Percentiles rank a stretch among this genome's conserved stretches.
These are phyloP conservation scores for Globicephala melas DNA, from an alignment of 2,113 vertebrate genomes.

Conservation along the genomic window DNA sequence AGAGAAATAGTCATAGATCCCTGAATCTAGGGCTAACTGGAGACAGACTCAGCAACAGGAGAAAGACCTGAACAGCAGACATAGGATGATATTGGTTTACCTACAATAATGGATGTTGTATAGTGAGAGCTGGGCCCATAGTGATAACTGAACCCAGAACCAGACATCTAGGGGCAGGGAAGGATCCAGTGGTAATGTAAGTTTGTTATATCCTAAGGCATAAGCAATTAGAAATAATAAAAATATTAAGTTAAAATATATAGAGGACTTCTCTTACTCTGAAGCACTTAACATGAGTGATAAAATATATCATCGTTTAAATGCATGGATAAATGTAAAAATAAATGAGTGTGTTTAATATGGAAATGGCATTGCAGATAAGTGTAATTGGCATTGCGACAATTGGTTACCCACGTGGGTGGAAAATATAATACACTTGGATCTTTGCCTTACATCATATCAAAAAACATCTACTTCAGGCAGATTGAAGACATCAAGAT, in stretches of 20 bases:
- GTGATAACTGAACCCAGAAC: neutral
- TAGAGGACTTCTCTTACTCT: neutral
- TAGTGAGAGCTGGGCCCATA: neutral
- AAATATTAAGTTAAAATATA: neutral
- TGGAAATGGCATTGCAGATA: neutral
- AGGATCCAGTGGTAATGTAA: neutral
- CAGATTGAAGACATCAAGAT: neutral
- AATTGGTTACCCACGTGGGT: neutral
- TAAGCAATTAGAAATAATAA: slow-evolving; percentile 29
- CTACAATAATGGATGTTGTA: neutral
- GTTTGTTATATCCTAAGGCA: neutral
- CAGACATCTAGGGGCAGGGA: neutral
- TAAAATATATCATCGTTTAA: neutral
- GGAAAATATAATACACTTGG: neutral
- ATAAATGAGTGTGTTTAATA: neutral
- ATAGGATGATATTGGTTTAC: neutral
- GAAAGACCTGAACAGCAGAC: neutral
- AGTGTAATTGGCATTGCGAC: neutral
- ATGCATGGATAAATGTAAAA: neutral
- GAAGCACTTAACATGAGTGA: neutral
- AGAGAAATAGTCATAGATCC: neutral
- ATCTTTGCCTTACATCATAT: neutral
- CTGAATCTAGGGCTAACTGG: neutral
- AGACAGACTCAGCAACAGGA: neutral
- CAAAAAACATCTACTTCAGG: neutral